These are phyloP conservation scores for Glomeris marginata DNA, from an alignment of 2,888 invertebrate species.

Conservation along the genomic window DNA sequence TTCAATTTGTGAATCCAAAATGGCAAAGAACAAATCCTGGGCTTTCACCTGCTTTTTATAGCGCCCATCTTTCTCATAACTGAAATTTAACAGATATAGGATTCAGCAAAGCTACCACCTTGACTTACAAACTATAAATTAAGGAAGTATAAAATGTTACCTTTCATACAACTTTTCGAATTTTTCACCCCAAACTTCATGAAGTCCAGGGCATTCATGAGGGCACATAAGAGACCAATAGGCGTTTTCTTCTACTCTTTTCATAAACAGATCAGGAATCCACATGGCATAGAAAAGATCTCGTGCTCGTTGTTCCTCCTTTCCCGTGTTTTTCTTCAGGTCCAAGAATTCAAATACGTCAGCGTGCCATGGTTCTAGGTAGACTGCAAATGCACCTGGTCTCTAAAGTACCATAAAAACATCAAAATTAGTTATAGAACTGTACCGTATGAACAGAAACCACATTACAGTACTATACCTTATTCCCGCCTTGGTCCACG, in stretches of 20 bases:
- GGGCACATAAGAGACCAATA: conserved; percentile 97
- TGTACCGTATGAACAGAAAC: neutral
- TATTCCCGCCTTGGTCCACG: conserved; percentile 96
- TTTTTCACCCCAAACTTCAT: conserved; percentile 87
- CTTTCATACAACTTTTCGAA: conserved; percentile 74
- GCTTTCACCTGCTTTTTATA: conserved; percentile 53
- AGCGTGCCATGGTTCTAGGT: conserved; percentile 97
- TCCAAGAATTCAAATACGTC: conserved; percentile 92
- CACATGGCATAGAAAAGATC: conserved; percentile 95
- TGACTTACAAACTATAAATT: neutral
- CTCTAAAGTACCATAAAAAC: conserved; percentile 34
- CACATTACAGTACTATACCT: conserved; percentile 30
- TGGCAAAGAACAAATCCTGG: conserved; percentile 80
- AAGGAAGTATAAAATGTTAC: conserved; percentile 30
- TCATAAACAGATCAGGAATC: conserved; percentile 98
- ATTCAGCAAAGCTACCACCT: too few relatives aligned
- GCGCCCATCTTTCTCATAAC: conserved; percentile 66
- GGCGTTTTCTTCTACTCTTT: conserved; percentile 65
- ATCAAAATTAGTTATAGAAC: neutral
- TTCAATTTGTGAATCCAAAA: conserved; percentile 88
- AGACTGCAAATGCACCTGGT: conserved; percentile 94
- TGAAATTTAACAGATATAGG: conserved; percentile 23
- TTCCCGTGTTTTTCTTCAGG: conserved; percentile 84
- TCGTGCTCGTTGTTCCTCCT: conserved; percentile 83
- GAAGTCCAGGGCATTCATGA: conserved; percentile 72